Evolutionary conservation across 2,888 invertebrate species (phyloP), one percentile per base, ranked within the genome.

Genomic region (Drosophila demipolita): DNA sequence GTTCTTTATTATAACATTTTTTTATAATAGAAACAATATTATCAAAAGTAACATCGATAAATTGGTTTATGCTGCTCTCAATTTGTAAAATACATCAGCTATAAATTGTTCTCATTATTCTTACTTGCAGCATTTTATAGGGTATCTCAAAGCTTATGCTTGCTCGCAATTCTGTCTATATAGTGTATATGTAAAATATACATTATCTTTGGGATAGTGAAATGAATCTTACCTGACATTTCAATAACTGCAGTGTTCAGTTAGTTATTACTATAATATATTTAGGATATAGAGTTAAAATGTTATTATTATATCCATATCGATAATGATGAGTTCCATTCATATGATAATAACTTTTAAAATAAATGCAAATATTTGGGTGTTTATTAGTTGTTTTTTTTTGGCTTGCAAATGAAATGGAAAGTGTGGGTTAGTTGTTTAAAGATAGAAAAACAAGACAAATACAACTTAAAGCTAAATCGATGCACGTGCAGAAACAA

Each of bases 341-440:
- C 38, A 52, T 11, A 48, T 50, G 60, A 52, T 40, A 42, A 55
- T 62, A 59, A 33, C 9, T 48, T 45, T 7, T 9, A 50, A 52
- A 29, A 53, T 50, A 45, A 55, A 65, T 65, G 78, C 52, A 26
- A 40, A 35, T 38, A 35, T 33, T 67, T 50, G n/a, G 29, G n/a
- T 45, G 23, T 11, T 45, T 40, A 20, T n/a, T 29, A 29, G 29
- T 29, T 29, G 29, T 5, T 29, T 29, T 29, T 29, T 29, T 29
- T 29, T 29, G 29, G 40, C 23, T 54, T 65, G 66, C 65, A 75
- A 75, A 78, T 73, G 78, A 83, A 83, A 87, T 87, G 88, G 87
- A 87, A 87, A 87, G 87, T 82, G 80, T 75, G 75, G 75, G 72
- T 77, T 72, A 76, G 71, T 60, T 67, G 50, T 36, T 36, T 36